phyloP scores from a whole-genome alignment of 2,113 vertebrate species.

The Trogon surrucura region DNA sequence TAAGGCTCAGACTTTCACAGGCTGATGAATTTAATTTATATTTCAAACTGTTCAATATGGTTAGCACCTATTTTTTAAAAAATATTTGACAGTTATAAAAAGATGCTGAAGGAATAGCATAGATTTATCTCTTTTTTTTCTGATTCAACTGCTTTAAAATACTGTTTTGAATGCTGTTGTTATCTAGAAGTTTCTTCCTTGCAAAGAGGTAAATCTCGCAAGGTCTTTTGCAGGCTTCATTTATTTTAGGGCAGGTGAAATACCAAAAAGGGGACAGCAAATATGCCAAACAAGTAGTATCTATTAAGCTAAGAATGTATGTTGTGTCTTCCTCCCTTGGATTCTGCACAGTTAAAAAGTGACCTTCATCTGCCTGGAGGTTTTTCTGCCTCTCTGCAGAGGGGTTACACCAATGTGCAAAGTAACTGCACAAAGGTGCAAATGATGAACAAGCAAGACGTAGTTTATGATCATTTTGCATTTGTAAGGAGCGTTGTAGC shows the following conservation, averaged over 20 bases:
- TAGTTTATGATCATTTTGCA: neutral
- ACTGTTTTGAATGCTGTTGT: conserved; percentile 30
- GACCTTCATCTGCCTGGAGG: neutral
- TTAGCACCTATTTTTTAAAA: conserved; percentile 18
- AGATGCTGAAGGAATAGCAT: conserved; percentile 20
- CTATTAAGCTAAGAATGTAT: neutral
- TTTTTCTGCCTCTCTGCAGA: neutral
- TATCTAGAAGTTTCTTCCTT: conserved; percentile 18
- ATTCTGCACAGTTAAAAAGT: neutral
- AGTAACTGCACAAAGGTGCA: neutral
- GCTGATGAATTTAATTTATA: conserved; percentile 68
- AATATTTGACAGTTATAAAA: conserved; percentile 53
- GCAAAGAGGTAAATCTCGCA: conserved; percentile 38
- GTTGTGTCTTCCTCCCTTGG: neutral
- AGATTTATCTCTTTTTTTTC: conserved; percentile 17
- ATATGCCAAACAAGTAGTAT: conserved; percentile 38
- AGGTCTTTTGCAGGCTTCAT: conserved; percentile 45
- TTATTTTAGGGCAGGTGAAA: conserved; percentile 35
- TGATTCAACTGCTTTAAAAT: conserved; percentile 33
- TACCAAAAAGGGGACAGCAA: neutral
- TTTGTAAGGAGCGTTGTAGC: neutral
- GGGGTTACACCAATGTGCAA: neutral
- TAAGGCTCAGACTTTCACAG: conserved; percentile 62
- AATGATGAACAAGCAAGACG: neutral
- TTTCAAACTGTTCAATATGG: conserved; percentile 37